Base-by-base conservation (phyloP, 2,888 invertebrate species). In the Periphyllus acericola region DNA sequence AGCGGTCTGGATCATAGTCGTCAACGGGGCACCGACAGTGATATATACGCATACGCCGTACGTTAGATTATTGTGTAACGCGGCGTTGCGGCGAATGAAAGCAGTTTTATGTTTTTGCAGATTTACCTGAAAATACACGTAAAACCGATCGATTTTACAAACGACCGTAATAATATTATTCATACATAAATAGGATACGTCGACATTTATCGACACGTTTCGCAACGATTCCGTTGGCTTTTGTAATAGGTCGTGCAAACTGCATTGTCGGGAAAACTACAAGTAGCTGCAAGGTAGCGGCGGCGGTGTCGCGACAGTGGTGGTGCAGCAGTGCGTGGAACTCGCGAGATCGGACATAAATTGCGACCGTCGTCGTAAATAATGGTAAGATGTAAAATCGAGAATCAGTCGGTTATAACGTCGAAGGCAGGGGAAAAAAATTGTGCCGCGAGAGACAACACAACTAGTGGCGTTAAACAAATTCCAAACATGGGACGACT, bases 91-190 rank as follows among this genome's bases (percentile, higher is more conserved):
- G 21, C 9, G 29, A 68, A 80, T n/a, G 25, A 32, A 68, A 81
- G 21, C 29, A 80, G n/a, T 66, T 66, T 80, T 9, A 36, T 66
- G n/a, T 80, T 80, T 46, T 80, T 40, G 66, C 19, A 29, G 17
- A 80, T 40, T 80, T 29, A 36, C 66, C 8, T 19, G 0, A 17
- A 66, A 80, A 66, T 34, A 34, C 21, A 25, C 11, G 25, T 34
- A 21, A 29, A 8, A 8, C 9, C n/a, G 1, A n/a, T n/a, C 21
- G 60, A 60, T 25, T 60, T 60, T 60, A 60, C 21, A 60, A 60
- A 6, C 60, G 60, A 25, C 60, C 46, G 46, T 14, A 46, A 46
- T 46, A 14, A 46, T 25, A 25, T 60, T 52, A 52, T 52, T 17
- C 52, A 17, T 2, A 60, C 21, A 32, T 55, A 9, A 6, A 21